Evolutionary conservation across 2,888 invertebrate species (phyloP).

Genomic region (Aethes cnicana): DNA sequence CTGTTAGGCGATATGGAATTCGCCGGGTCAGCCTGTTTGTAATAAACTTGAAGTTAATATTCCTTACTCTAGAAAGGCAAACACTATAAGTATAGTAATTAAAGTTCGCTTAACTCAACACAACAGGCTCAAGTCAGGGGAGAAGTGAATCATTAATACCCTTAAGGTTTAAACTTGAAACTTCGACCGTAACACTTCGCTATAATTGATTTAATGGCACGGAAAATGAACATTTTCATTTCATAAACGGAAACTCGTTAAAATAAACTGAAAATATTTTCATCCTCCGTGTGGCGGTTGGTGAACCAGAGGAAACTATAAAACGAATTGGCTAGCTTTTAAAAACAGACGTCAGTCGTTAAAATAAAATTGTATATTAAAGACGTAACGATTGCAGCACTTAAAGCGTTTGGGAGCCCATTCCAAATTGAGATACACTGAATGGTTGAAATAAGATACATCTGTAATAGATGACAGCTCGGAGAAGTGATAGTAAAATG

Average conservation of each 20-base stretch:
- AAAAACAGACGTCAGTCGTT: constrained; percentile 18
- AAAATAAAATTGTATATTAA: constrained; percentile 26
- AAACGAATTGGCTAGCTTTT: constrained; percentile 23
- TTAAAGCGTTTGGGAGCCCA: constrained; percentile 18
- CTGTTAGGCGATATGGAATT: too few relatives aligned
- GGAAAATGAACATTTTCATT: constrained; percentile 6
- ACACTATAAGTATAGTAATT: too few relatives aligned
- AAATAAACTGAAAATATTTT: constrained; percentile 6
- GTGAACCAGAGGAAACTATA: constrained; percentile 25
- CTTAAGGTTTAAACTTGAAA: constrained; percentile 7
- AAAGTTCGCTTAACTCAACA: not conserved
- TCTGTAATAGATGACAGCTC: too few relatives aligned
- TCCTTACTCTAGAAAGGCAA: too few relatives aligned
- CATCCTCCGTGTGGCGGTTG: not conserved
- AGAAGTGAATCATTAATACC: not conserved
- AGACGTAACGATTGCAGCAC: constrained; percentile 20
- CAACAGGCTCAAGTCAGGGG: not conserved
- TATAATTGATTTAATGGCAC: not conserved
- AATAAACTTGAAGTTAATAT: too few relatives aligned
- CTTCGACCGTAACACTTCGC: not conserved
- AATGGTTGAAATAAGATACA: not conserved
- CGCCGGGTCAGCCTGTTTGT: too few relatives aligned
- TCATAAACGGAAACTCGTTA: not conserved
- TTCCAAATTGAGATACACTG: constrained; percentile 34
- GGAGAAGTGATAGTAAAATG: too few relatives aligned